Base-by-base conservation (phyloP, 92 coral and sea anemone genomes). In the Porites lobata region DNA sequence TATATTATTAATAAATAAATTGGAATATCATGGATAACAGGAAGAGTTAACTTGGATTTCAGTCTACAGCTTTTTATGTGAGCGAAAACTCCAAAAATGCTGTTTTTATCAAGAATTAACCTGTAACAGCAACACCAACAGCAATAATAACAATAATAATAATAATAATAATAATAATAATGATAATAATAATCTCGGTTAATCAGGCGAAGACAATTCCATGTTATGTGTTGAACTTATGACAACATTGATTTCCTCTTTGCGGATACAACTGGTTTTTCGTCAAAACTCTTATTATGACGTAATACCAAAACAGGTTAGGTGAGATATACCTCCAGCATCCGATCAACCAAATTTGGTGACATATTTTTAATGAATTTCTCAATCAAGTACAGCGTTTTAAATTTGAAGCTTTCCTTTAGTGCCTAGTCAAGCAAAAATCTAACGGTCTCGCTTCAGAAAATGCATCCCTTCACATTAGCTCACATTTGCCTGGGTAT, bases 261-360 rank as follows among this genome's bases (percentile, higher is more conserved):
- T 50, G 22, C 18, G 12, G 77, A 70, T 84, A 63, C 57, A 72
- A 84, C 72, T 84, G 87, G 87, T 21, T 63, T 29, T 47, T 84
- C 21, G 4, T 65, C 52, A 18, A 62, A 61, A 18, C 0, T 64
- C 24, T 50, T 69, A 83, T 83, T 69, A 63, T 29, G 32, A 83
- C 87, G 87, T 83, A 62, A 83, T 83, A 61, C 87, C 80, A 72
- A 43, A 72, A 74, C 18, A 22, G 24, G 17, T 18, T 50, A 73
- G 73, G 87, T 84, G 87, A 84, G 80, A 62, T 84, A 73, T 84
- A 73, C 74, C 73, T 43, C 72, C 72, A 74, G 74, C 74, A 21
- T 62, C 87, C 51, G 17, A 72, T 61, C 73, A 61, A 58, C 80
- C 87, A 84, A 75, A 74, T 72, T 74, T 73, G 80, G 80, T 61